phyloP scores from a whole-genome alignment of 2,113 vertebrate genomes.

The Macroglossus sobrinus region DNA sequence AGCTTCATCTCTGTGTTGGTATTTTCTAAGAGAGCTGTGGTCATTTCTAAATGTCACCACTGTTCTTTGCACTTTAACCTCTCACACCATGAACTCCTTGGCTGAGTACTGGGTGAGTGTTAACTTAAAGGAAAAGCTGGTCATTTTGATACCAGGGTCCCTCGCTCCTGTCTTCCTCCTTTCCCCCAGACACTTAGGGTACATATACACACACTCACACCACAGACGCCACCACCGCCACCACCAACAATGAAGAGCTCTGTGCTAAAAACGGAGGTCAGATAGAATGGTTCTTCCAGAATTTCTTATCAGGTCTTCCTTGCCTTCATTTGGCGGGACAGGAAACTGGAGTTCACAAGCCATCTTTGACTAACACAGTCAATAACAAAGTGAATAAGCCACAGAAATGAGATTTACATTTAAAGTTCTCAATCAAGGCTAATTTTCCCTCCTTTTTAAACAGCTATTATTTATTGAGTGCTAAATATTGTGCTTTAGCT shows the following conservation, averaged over 20 bases:
- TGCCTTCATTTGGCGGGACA: not conserved
- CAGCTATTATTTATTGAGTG: not conserved
- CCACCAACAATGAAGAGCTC: not conserved
- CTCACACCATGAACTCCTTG: not conserved
- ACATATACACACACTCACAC: not conserved
- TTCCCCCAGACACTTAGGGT: not conserved
- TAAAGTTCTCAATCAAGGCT: not conserved
- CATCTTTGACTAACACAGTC: not conserved
- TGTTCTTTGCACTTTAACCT: slow-evolving; percentile 12
- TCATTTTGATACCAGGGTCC: not conserved
- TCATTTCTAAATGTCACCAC: not conserved
- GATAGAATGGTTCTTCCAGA: not conserved
- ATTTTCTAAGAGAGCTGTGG: not conserved
- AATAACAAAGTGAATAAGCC: not conserved
- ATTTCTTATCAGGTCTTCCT: not conserved
- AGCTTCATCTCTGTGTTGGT: not conserved
- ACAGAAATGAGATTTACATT: not conserved
- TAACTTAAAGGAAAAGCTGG: slow-evolving; percentile 29
- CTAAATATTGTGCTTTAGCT: not conserved
- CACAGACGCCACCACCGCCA: not conserved
- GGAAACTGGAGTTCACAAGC: not conserved
- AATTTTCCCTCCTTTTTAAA: not conserved
- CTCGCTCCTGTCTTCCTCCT: not conserved
- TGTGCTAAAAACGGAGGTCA: not conserved
- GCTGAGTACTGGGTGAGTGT: not conserved